Base-by-base conservation (phyloP, 2,113 vertebrate species). In the Ptilonorhynchus violaceus region DNA sequence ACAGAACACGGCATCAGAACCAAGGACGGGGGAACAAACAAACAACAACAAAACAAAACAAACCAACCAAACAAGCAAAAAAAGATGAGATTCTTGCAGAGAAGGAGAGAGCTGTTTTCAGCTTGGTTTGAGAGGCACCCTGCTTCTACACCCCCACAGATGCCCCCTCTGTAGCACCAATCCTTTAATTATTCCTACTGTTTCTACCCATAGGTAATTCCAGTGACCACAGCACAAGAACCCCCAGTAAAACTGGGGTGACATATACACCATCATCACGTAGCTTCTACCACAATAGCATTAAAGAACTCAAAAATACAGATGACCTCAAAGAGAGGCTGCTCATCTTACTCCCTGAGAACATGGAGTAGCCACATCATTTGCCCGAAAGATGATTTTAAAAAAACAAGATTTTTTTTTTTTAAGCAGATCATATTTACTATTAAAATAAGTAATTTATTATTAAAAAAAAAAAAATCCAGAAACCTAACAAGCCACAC, bases 201-300 rank as follows among this genome's bases (percentile, higher is more conserved):
- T 46, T 55, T 81, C 20, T 56, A 30, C 19, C 44, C 50, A 56
- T 60, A 76, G 31, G 18, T 49, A 30, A 19, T 55, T 55, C 35
- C 53, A 76, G 37, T 39, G 37, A 39, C 37, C 37, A 9, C 42
- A 42, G 28, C 41, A 88, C 17, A 56, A 44, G 22, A 21, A 62
- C 25, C 41, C 62, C 17, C 47, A 78, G 46, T 67, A 50, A 73
- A 67, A 68, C 21, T 17, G 13, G 20, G 6, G 5, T 68, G 13
- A 42, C 42, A 42, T 63, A 28, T 27, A 63, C 21, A n/a, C 28
- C 12, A 44, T 16, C 15, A 30, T 21, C 28, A 37, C 13, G 30
- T 24, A 60, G 23, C 39, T 33, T 41, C 33, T 35, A 44, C 22
- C 42, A 33, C 0, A 1, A 10, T 0, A 46, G 6, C 12, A n/a